Evolutionary conservation across 2,797 vertebrate genomes (phyloP), one percentile per base, ranked within the genome.

Genomic region (Carapus acus): DNA sequence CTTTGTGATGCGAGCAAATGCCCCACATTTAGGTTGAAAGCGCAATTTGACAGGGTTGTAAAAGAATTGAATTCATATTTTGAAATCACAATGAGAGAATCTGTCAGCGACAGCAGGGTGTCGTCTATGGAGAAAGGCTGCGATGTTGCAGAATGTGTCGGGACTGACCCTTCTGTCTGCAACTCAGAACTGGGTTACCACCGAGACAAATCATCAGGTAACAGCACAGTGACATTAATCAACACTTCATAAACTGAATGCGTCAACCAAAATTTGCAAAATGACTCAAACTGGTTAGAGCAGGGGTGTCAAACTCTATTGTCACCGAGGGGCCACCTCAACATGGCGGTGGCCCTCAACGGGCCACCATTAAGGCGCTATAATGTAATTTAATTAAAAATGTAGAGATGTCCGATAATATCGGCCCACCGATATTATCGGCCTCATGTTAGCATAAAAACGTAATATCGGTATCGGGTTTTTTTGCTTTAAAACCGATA

Each of bases 31-130:
- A 86, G 89, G 67, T 83, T 90, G 85, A 93, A 90, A 67, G 79
- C 75, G 33, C 76, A 86, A 68, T 94, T 92, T 53, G 81, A 91
- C 83, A 71, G 83, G 65, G 92, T 96, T 19, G 54, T 94, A 51
- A 82, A 89, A 79, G 92, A 95, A 77, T 81, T 94, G 68, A 70
- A 1, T 21, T 68, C 89, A 69, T 94, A 88, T 81, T 90, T 91
- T 68, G 77, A 87, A 50, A 91, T 93, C 78, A 88, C 85, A 70
- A 78, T 54, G 49, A 80, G 65, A 70, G 74, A 85, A 14, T 56
- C 59, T 14, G 22, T 21, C 36, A 43, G 46, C 1, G 60, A 73
- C 48, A 54, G 70, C n/a, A 40, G 48, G 58, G 37, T 11, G 1
- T 24, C 52, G 11, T 64, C 68, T 50, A 79, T 83, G 55, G 68